phyloP scores from a whole-genome alignment of 2,888 invertebrate species.

The Leptothorax acervorum region DNA sequence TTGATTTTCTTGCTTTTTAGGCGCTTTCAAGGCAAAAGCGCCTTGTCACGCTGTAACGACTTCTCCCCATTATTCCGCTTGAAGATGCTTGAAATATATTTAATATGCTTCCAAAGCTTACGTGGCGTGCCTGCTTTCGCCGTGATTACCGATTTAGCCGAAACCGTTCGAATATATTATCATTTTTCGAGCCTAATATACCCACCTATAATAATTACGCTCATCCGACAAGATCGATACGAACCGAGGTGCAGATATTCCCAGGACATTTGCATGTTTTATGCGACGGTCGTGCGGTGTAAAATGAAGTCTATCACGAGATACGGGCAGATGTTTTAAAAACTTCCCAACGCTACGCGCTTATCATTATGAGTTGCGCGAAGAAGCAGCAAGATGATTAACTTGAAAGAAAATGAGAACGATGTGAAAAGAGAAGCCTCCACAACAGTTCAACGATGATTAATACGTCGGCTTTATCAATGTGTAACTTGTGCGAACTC shows the following conservation, averaged over 20 bases:
- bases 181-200: slow-evolving; percentile 9
- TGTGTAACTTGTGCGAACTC: slow-evolving; percentile 69
- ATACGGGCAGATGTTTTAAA: slow-evolving; percentile 28
- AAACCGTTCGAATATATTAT: not conserved
- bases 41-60: slow-evolving; percentile 26
- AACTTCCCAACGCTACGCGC: slow-evolving; percentile 31
- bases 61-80: slow-evolving; percentile 31
- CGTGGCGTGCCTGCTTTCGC: not conserved
- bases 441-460: slow-evolving; percentile 68
- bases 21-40: slow-evolving; percentile 32
- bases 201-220: slow-evolving; percentile 4
- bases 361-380: slow-evolving; percentile 46
- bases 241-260: slow-evolving; percentile 17
- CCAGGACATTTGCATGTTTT: slow-evolving; percentile 33
- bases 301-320: slow-evolving; percentile 8
- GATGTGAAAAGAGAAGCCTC: slow-evolving; percentile 46
- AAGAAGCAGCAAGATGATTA: slow-evolving; percentile 56
- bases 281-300: not conserved
- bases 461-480: slow-evolving; percentile 69
- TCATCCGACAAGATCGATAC: slow-evolving; percentile 27
- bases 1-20: slow-evolving; percentile 40
- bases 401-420: slow-evolving; percentile 62
- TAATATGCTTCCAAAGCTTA: slow-evolving; percentile 25
- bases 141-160: slow-evolving; percentile 1
- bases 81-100: slow-evolving; percentile 34